Evolutionary conservation across 2,113 vertebrate genomes (phyloP).

Genomic region (Collichthys lucidus): DNA sequence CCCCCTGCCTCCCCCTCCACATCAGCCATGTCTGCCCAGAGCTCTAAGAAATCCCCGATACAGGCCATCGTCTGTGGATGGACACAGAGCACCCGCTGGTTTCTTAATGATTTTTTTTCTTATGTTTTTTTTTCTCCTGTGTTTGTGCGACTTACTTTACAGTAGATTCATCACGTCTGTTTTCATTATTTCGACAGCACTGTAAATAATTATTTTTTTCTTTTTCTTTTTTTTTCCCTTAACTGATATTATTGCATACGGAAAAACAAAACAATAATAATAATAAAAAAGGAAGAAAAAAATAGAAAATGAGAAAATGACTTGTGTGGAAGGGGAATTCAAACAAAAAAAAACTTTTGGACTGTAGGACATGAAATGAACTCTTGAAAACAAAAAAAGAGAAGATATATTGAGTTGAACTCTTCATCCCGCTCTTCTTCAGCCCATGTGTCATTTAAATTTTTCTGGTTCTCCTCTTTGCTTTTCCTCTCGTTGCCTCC

Average conservation of each 20-base stretch:
- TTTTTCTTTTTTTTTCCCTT: conserved; percentile 73
- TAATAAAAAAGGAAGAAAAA: conserved; percentile 73
- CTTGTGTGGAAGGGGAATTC: conserved; percentile 74
- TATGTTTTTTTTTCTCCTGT: conserved; percentile 84
- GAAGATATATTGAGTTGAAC: conserved; percentile 86
- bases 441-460: conserved; percentile 46
- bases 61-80: conserved; percentile 86
- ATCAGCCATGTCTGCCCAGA: conserved; percentile 76
- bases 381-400: conserved; percentile 84
- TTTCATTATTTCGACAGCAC: conserved; percentile 98
- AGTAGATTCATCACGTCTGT: conserved; percentile 98
- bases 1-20: conserved; percentile 25
- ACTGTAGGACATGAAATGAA: conserved; percentile 86
- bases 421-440: conserved; percentile 62
- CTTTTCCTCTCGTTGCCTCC: conserved; percentile 48
- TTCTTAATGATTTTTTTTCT: conserved; percentile 76
- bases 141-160: conserved; percentile 97
- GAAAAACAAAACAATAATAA: conserved; percentile 83
- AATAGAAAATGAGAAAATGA: conserved; percentile 79
- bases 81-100: conserved; percentile 87
- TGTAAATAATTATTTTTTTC: conserved; percentile 96
- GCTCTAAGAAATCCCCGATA: conserved; percentile 49
- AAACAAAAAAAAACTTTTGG: conserved; percentile 75
- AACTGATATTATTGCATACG: conserved; percentile 84
- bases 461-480: conserved; percentile 63